These are phyloP conservation scores for Callorhinus ursinus DNA, from an alignment of 2,113 vertebrate species.

Conservation along the genomic window DNA sequence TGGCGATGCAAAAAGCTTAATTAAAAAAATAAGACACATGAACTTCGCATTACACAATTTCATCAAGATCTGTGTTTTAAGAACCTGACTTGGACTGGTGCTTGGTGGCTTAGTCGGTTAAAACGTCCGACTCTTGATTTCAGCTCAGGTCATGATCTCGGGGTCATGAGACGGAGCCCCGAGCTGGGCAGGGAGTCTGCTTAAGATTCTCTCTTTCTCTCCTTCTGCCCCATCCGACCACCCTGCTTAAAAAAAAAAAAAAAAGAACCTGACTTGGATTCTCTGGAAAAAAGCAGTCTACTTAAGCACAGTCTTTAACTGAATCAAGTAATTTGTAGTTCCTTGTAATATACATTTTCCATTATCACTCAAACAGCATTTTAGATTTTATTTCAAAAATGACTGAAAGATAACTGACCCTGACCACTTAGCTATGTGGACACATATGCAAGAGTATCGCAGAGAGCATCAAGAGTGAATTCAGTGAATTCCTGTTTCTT, in stretches of 20 bases:
- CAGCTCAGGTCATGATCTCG: background rate
- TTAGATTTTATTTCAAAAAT: slow-evolving; percentile 54
- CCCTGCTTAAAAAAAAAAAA: background rate
- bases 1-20: slow-evolving; percentile 97
- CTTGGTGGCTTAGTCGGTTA: background rate
- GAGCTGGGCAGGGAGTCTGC: background rate
- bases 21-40: slow-evolving; percentile 8
- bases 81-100: background rate
- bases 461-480: background rate
- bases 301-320: background rate
- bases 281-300: background rate
- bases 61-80: background rate
- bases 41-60: background rate
- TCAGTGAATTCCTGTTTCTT: background rate
- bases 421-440: background rate
- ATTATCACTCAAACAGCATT: background rate
- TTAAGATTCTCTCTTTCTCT: background rate
- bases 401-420: background rate
- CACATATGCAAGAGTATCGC: background rate
- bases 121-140: background rate
- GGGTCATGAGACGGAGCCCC: background rate
- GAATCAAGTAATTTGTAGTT: background rate
- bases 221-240: background rate
- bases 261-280: background rate
- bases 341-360: background rate